Evolutionary conservation across 1,140 invertebrate genomes (phyloP), one percentile per base, ranked within the genome.

Genomic region (Oncopeltus fasciatus): DNA sequence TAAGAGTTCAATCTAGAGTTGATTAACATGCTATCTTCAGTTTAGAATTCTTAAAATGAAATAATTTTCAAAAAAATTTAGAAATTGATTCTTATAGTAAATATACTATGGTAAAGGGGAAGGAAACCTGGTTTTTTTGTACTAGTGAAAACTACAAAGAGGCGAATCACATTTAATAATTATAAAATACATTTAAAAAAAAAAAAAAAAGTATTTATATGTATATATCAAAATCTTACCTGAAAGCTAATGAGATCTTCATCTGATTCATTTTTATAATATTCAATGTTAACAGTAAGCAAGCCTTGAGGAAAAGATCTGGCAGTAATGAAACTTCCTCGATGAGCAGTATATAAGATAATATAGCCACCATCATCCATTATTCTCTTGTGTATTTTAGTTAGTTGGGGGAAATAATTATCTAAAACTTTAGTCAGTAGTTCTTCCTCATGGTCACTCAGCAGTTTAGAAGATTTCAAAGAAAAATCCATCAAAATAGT

Each of bases 401-500:
- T 84, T 66, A 88, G 74, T 67, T 82, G 81, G 51, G 79, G 75
- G 63, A 88, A 78, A 73, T 85, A 81, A 68, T 84, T 80, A 65
- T 80, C 79, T 57, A 88, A 69, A 49, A 86, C 78, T 63, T 80
- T 81, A 66, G 83, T 78, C 51, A 88, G 78, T 60, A 84, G 80
- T 44, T 87, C 74, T 57, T 81, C 82, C 59, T 83, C 75, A 65
- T 85, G 81, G 59, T 76, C 78, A 69, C 85, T 84, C 49, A 74
- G 75, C 27, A 87, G 75, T 38, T 80, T 78, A 46, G 77, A 78
- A 4, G 83, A 76, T 66, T 88, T 82, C 57, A 91, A 75, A 2
- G 85, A 82, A 70, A 91, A 89, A 77, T 91, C 87, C 64, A 91
- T 73, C 43, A 90, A 74, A 67, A 89, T 80, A 44, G 86, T 88